A percentile compares a stretch with the other conserved stretches of the same genome.
Conservation (phyloP, 1,140 invertebrate species). For the Amphibalanus amphitrite region DNA sequence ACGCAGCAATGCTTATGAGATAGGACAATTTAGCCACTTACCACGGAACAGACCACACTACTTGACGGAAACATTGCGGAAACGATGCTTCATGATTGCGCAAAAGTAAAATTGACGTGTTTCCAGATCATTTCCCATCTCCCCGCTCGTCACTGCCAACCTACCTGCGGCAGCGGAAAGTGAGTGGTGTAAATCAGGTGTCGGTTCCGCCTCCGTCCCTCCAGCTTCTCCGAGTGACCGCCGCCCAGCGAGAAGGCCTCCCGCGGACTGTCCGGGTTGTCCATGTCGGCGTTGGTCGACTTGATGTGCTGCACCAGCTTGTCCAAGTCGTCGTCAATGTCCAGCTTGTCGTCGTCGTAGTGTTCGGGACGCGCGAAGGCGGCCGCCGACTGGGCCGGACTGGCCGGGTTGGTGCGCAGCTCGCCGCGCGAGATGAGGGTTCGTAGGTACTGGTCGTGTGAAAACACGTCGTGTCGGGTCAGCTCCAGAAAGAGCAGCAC, state of each 20-base stretch:
- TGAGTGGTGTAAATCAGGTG: slow-evolving; percentile 81
- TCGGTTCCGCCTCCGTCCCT: slow-evolving; percentile 25
- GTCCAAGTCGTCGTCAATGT: slow-evolving; percentile 80
- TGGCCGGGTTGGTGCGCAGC: slow-evolving; percentile 32
- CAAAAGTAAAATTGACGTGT: too few species aligned
- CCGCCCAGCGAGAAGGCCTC: background rate
- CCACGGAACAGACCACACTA: too few species aligned
- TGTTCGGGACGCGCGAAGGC: background rate
- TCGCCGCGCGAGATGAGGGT: slow-evolving; percentile 89
- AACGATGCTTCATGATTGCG: too few species aligned
- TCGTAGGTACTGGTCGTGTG: slow-evolving; percentile 94
- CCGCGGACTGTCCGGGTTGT: slow-evolving; percentile 5
- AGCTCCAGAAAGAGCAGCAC: slow-evolving; percentile 90
- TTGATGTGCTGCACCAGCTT: slow-evolving; percentile 80
- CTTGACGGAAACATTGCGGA: too few species aligned
- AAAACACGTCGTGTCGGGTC: slow-evolving; percentile 88
- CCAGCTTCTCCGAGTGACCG: slow-evolving; percentile 13
- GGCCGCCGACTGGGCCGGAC: background rate
- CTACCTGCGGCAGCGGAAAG: slow-evolving; percentile 52
- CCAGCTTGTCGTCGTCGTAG: slow-evolving; percentile 39
- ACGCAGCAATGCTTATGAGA: too few species aligned
- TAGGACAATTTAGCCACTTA: too few species aligned
- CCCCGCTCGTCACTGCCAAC: too few species aligned
- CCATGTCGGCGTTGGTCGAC: slow-evolving; percentile 35
- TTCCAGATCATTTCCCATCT: too few species aligned